phyloP scores from a whole-genome alignment of 2,113 vertebrate species.

The Cyanoderma ruficeps region DNA sequence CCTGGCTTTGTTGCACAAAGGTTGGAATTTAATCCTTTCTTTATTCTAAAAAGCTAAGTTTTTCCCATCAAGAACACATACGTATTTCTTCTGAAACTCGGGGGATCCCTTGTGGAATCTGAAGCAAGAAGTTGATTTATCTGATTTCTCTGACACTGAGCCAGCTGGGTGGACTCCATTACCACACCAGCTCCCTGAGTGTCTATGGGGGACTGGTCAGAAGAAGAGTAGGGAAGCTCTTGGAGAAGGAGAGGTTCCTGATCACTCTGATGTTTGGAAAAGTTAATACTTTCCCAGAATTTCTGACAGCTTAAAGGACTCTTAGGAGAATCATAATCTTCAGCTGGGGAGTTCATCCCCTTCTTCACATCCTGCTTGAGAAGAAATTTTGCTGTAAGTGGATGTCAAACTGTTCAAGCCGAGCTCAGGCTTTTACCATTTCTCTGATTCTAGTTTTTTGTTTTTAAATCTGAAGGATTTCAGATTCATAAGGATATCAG shows the following conservation, averaged over 20 bases:
- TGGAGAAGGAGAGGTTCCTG: not conserved
- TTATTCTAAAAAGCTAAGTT: not conserved
- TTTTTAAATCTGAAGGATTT: not conserved
- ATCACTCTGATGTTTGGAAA: not conserved
- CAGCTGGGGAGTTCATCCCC: not conserved
- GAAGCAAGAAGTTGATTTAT: not conserved
- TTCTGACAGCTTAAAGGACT: not conserved
- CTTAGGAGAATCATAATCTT: not conserved
- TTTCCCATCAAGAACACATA: not conserved
- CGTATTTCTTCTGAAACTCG: not conserved
- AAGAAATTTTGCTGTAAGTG: not conserved
- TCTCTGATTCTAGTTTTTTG: not conserved
- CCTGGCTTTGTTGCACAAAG: not conserved
- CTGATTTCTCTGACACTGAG: not conserved
- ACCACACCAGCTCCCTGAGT: fast-evolving
- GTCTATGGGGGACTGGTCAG: not conserved
- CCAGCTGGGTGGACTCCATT: not conserved
- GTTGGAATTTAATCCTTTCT: not conserved
- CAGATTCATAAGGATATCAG: no score
- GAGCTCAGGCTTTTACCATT: not conserved
- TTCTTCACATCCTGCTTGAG: not conserved
- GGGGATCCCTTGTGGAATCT: not conserved
- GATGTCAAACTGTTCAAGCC: not conserved
- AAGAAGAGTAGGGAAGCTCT: not conserved
- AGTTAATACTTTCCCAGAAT: not conserved